Base-by-base conservation (phyloP, 1,140 invertebrate species). In the Camponotus floridanus region DNA sequence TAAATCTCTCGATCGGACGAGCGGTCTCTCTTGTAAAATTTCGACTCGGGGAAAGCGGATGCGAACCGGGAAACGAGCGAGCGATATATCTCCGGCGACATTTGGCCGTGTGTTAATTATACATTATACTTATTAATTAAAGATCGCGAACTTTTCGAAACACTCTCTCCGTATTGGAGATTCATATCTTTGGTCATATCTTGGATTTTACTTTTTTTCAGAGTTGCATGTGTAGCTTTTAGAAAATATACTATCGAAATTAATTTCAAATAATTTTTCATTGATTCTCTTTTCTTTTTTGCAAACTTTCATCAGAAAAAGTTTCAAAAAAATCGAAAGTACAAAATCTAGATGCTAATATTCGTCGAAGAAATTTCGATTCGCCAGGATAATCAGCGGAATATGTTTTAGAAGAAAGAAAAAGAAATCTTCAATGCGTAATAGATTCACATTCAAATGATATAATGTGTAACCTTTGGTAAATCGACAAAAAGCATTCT, bases 1-100 rank as follows among this genome's bases (percentile, higher is more conserved):
- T 76, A 85, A 83, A 73, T 74, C 67, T 71, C 51, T 31, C 55
- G 18, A 83, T 83, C 33, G 45, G 79, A 61, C 26, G n/a, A 80
- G 36, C 26, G 3, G 9, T 18, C 13, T 51, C 48, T 51, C 48
- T 39, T 26, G 31, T 74, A 73, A 73, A 83, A 62, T 78, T 65
- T 85, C 64, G 31, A 73, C 33, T 64, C 18, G 55, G 79, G 26
- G 68, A 83, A 83, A 83, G 57, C 42, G 59, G 57, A 31, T 18
- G 26, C 45, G 45, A 61, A 59, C 26, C 45, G 21, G 9, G 70
- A 80, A 70, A 31, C 11, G 26, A 0, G 0, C 15, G 26, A 13
- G 59, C 15, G 36, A 64, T 76, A 55, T 36, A 36, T 21, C n/a
- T 4, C 36, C 36, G 5, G 5, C 31, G 48, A 36, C 39, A 3